Evolutionary conservation across 1,140 invertebrate species (phyloP).

Genomic region (Arctopsyche grandis): DNA sequence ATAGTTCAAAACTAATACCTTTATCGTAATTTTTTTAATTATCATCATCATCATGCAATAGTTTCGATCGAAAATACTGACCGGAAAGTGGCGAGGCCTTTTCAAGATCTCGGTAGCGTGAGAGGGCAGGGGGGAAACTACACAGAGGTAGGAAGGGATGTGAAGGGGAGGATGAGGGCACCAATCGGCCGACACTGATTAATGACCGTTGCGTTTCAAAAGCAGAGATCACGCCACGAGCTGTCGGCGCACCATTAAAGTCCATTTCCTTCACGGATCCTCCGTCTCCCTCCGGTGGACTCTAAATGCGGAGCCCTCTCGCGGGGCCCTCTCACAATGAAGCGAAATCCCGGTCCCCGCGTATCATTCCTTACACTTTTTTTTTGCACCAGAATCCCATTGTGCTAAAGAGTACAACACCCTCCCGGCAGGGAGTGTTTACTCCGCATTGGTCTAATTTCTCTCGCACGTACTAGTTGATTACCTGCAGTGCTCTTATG

Average conservation of each 20-base stretch:
- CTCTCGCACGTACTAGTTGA: no score
- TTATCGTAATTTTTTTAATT: no score
- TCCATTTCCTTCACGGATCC: conserved; percentile 32
- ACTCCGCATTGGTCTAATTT: background rate
- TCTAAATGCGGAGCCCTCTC: background rate
- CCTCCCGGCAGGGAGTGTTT: background rate
- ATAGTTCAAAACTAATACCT: no score
- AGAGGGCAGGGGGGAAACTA: no score
- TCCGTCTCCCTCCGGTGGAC: background rate
- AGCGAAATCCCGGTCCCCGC: background rate
- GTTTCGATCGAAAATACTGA: no score
- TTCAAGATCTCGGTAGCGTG: no score
- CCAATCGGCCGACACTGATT: conserved; percentile 34
- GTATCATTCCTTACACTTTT: background rate
- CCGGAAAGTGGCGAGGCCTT: no score
- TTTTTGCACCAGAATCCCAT: background rate
- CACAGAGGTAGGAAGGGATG: background rate
- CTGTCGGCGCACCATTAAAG: conserved; percentile 38
- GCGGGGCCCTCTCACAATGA: background rate
- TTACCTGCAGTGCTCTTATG: no score
- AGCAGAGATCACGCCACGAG: conserved; percentile 39
- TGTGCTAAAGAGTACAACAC: background rate
- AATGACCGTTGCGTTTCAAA: conserved; percentile 37
- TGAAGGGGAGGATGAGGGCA: background rate
- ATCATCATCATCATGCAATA: no score